Evolutionary conservation across 1,140 invertebrate species (phyloP), one percentile per base, ranked within the genome.

Genomic region (Halesus radiatus): DNA sequence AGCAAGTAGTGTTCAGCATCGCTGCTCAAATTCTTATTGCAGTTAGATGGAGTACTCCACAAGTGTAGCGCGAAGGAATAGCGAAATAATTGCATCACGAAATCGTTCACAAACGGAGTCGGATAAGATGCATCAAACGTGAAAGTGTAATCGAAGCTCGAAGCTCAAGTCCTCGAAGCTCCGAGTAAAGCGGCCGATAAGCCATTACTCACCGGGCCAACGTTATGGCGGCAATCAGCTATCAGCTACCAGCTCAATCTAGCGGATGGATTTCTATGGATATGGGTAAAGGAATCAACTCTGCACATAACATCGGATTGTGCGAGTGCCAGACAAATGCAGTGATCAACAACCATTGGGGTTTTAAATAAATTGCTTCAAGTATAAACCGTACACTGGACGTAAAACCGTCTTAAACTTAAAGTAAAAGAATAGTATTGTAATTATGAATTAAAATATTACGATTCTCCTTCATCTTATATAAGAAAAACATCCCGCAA

Each of bases 201-300:
- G 45, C 32, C 58, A 66, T 77, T 64, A 66, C 60, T 77, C 23
- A 77, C 32, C 45, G 32, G 29, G 20, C 60, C 45, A 77, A 76
- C 54, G n/a, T 56, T 18, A 56, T 56, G 23, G 62, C 3, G 13
- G 10, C 62, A 8, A 22, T 18, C 1, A 22, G 56, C 56, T 6
- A 23, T 60, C 56, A 60, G 18, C 20, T 60, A 60, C 15, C 20
- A 23, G 64, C 45, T 70, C 64, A 70, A 78, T 78, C 76, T 70
- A 70, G 23, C 64, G 64, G 64, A 78, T 78, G 68, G 64, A 78
- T 78, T 78, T 78, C 76, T 78, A 78, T 78, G 64, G 76, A 54
- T 64, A 64, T 60, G 3, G 56, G 60, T 29, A 77, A 53, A 26
- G 54, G 37, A 58, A 64, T 64, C 45, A 50, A 8, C 22, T 64